phyloP scores from a whole-genome alignment of 2,888 invertebrate species.

The Phasia obesa region DNA sequence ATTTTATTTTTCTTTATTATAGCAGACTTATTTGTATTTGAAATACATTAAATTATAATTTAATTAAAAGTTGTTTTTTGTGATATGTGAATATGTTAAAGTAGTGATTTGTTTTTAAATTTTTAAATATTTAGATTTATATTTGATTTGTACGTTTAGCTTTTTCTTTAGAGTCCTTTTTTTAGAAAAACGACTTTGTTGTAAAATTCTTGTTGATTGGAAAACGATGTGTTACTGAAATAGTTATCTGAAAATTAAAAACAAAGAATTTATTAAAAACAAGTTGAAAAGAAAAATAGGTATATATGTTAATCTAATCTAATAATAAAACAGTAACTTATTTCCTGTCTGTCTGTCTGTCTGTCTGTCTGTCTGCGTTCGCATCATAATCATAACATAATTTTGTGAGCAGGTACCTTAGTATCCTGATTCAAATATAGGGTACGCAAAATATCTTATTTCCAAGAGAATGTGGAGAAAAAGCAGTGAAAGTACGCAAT shows the following conservation, averaged over 20 bases:
- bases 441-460: too few species aligned
- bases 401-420: too few species aligned
- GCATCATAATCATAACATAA: too few species aligned
- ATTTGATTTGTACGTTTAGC: constrained; percentile 59
- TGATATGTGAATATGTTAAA: constrained; percentile 55
- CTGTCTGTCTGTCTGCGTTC: too few species aligned
- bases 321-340: too few species aligned
- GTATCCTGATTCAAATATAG: too few species aligned
- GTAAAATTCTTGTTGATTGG: constrained; percentile 30
- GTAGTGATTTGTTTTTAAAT: constrained; percentile 39
- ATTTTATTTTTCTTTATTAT: constrained; percentile 32
- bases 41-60: constrained; percentile 62
- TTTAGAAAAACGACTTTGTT: constrained; percentile 46
- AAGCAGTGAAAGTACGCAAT: too few species aligned
- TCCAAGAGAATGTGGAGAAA: too few species aligned
- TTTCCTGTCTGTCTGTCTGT: too few species aligned
- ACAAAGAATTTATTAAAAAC: constrained; percentile 18
- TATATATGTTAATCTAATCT: background rate
- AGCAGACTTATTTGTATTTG: constrained; percentile 65
- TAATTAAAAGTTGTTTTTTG: constrained; percentile 52
- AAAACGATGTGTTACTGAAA: constrained; percentile 37
- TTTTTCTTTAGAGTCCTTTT: constrained; percentile 58
- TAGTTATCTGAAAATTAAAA: constrained; percentile 44
- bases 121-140: constrained; percentile 17
- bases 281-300: background rate